Percentiles rank a stretch among this genome's conserved stretches.
Conservation (phyloP, 2,797 vertebrate species). For the Dendrocincla fuliginosa region DNA sequence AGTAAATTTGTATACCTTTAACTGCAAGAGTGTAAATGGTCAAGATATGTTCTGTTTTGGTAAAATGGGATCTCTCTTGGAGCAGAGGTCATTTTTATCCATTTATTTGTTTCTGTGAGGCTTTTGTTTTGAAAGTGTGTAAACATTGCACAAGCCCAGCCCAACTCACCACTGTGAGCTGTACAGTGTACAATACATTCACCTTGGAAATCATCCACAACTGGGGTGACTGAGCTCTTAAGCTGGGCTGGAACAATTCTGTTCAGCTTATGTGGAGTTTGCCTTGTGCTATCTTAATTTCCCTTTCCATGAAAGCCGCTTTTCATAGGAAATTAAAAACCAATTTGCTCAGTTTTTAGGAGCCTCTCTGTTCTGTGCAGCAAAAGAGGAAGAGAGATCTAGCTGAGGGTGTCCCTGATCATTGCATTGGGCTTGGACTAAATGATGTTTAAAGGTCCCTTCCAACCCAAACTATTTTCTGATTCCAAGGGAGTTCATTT, state of each 20-base stretch:
- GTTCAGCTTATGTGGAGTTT: neutral
- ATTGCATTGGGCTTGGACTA: neutral
- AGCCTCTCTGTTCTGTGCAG: neutral
- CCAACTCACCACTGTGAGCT: neutral
- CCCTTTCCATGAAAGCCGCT: neutral
- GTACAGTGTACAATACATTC: neutral
- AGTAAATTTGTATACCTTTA: neutral
- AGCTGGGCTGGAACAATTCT: neutral
- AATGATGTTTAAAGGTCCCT: neutral
- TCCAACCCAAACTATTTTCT: neutral
- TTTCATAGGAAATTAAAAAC: neutral
- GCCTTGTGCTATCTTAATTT: neutral
- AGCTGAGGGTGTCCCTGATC: neutral
- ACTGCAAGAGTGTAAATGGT: neutral
- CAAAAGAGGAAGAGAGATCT: neutral
- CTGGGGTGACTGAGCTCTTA: neutral
- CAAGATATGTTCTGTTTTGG: neutral
- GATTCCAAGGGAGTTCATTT: neutral
- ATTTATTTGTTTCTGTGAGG: neutral
- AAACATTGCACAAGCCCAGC: neutral
- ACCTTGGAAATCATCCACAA: neutral
- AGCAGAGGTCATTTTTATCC: neutral
- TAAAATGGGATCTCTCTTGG: neutral
- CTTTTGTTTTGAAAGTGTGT: neutral
- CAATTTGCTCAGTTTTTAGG: neutral